A percentile compares a stretch with the other conserved stretches of the same genome.
Conservation (phyloP, 2,888 invertebrate genomes). For the Synanthedon vespiformis region DNA sequence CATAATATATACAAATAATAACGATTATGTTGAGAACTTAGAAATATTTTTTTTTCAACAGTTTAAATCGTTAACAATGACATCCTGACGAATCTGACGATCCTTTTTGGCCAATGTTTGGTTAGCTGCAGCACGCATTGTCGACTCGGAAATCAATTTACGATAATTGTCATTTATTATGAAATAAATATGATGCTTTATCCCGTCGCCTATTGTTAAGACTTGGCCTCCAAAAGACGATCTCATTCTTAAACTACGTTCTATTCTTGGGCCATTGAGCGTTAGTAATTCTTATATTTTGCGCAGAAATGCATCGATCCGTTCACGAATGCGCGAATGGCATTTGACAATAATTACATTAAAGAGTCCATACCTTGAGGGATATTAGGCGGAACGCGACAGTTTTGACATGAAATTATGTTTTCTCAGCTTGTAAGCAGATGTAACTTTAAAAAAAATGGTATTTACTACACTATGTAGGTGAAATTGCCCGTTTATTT, state of each 20-base stretch:
- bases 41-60: conserved; percentile 28
- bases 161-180: conserved; percentile 71
- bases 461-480: no score
- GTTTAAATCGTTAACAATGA: conserved; percentile 43
- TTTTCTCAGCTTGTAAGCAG: conserved; percentile 61
- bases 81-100: conserved; percentile 54
- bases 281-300: conserved; percentile 53
- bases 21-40: conserved; percentile 19
- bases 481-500: no score
- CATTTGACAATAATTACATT: conserved; percentile 65
- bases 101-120: conserved; percentile 75
- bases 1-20: conserved; percentile 52
- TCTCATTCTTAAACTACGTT: conserved; percentile 19
- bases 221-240: conserved; percentile 37
- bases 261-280: conserved; percentile 42
- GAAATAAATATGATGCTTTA: conserved; percentile 69
- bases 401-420: conserved; percentile 40
- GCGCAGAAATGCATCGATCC: conserved; percentile 45
- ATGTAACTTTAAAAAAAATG: conserved; percentile 20
- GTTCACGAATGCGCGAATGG: conserved; percentile 32
- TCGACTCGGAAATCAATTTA: conserved; percentile 62
- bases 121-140: conserved; percentile 72
- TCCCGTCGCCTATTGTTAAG: conserved; percentile 38
- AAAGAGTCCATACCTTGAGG: conserved; percentile 29
- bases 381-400: conserved; percentile 55